A percentile compares a stretch with the other conserved stretches of the same genome.
Evolutionary conservation across 1,140 invertebrate genomes (phyloP).

Genomic region (Scaptomyza montana): DNA sequence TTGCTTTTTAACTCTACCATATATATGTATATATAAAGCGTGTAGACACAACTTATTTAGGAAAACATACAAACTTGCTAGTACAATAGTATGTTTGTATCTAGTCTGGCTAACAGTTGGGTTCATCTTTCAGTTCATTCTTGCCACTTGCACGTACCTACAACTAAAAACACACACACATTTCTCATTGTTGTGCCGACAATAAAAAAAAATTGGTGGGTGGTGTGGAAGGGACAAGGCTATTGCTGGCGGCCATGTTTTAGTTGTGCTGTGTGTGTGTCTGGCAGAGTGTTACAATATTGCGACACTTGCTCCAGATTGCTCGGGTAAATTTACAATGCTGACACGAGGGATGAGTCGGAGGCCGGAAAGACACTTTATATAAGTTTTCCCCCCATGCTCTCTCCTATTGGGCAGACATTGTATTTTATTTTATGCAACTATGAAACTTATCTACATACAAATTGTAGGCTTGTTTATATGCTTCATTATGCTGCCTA

Average conservation of each 20-base stretch:
- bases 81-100: constrained; percentile 1
- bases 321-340: constrained; percentile 76
- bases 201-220: constrained; percentile 21
- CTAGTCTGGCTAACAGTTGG: constrained; percentile 38
- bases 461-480: background rate
- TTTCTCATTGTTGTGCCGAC: constrained; percentile 37
- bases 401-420: constrained; percentile 4
- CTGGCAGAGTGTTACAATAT: constrained; percentile 69
- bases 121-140: constrained; percentile 60
- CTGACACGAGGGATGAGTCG: constrained; percentile 47
- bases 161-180: constrained; percentile 20
- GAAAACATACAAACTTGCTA: background rate
- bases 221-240: background rate
- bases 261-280: constrained; percentile 27
- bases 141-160: constrained; percentile 25
- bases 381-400: constrained; percentile 25
- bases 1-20: constrained; percentile 42
- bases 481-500: background rate
- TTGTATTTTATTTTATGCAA: constrained; percentile 20
- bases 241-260: constrained; percentile 45
- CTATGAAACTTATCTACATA: constrained; percentile 26
- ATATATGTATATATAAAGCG: constrained; percentile 21
- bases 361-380: constrained; percentile 37
- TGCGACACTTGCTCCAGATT: constrained; percentile 82
- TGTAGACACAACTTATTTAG: constrained; percentile 42